Evolutionary conservation across 2,113 vertebrate species (phyloP).

Genomic region (Dipodomys spectabilis): DNA sequence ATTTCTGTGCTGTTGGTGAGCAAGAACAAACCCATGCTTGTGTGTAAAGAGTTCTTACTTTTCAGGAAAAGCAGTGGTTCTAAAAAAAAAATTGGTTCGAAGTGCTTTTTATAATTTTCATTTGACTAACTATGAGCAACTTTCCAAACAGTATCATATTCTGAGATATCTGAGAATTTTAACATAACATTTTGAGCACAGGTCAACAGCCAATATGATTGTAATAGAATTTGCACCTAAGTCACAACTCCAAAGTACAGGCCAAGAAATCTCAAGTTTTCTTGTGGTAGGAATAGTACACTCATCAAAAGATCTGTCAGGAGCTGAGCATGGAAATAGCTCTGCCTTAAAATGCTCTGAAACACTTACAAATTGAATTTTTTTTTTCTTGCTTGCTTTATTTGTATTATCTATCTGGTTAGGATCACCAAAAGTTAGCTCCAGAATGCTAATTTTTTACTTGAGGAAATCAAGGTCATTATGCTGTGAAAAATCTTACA

Average conservation of each 20-base stretch:
- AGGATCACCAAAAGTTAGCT: neutral
- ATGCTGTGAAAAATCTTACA: neutral
- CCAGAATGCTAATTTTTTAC: neutral
- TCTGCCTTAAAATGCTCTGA: neutral
- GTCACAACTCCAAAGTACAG: constrained; percentile 47
- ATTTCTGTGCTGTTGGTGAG: no score
- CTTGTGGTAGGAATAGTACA: neutral
- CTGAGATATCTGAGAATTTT: neutral
- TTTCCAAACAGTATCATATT: neutral
- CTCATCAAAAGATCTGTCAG: constrained; percentile 55
- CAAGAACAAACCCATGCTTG: no score
- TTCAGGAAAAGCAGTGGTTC: no score
- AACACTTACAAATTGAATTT: no score
- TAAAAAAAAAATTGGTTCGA: no score
- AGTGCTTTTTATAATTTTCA: neutral
- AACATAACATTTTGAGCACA: neutral
- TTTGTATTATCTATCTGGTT: neutral
- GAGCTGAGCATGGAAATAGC: neutral
- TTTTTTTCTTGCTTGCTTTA: no score
- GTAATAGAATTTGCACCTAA: constrained; percentile 71
- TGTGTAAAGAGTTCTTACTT: no score
- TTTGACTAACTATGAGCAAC: neutral
- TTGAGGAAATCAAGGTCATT: neutral
- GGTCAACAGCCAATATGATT: neutral
- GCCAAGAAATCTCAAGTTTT: neutral